Percentiles rank a stretch among this genome's conserved stretches.
Evolutionary conservation across 2,113 vertebrate species (phyloP).

Genomic region (Leucoraja erinaceus): DNA sequence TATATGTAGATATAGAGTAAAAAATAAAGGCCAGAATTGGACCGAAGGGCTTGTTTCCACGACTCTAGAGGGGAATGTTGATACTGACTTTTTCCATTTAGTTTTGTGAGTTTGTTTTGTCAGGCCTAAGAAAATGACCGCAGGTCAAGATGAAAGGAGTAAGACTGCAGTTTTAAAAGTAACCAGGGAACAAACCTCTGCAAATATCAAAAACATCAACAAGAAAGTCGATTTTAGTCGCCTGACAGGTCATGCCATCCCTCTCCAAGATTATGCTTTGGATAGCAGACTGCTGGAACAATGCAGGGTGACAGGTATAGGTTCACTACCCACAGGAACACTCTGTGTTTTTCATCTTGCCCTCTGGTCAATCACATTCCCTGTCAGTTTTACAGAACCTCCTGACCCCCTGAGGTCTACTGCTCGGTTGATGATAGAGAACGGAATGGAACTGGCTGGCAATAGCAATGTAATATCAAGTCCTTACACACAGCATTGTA

Average conservation of each 20-base stretch:
- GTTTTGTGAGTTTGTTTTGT: background rate
- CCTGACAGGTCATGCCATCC: slow-evolving; percentile 13
- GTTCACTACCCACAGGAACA: background rate
- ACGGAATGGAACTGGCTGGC: background rate
- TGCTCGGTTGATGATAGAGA: background rate
- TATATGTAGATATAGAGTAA: no score
- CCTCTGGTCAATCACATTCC: background rate
- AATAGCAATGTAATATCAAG: background rate
- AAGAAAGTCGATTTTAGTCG: background rate
- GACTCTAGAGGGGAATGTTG: background rate
- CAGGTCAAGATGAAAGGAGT: no score
- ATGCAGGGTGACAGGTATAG: background rate
- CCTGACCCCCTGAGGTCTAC: background rate
- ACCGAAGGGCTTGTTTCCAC: no score
- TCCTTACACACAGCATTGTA: background rate
- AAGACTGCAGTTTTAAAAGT: background rate
- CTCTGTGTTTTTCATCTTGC: background rate
- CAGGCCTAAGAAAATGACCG: background rate
- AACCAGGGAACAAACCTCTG: background rate
- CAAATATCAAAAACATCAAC: background rate
- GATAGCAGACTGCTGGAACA: background rate
- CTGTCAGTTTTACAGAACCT: slow-evolving; percentile 15
- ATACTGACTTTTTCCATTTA: background rate
- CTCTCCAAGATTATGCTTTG: background rate
- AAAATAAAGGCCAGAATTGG: no score